Evolutionary conservation across 2,888 invertebrate species (phyloP).

Genomic region (Eurytoma californica): DNA sequence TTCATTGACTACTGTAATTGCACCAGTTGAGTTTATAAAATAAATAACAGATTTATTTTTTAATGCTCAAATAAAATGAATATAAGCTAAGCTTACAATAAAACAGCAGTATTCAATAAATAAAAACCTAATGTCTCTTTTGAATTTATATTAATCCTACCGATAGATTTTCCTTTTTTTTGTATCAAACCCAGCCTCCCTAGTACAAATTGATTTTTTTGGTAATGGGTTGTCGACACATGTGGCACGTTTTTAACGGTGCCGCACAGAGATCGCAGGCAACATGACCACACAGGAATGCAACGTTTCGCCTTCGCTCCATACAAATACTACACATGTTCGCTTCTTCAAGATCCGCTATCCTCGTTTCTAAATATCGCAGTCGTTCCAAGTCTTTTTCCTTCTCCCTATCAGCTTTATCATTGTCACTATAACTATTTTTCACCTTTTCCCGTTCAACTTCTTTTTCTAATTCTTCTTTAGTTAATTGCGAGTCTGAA

Average conservation of each 20-base stretch:
- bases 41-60: conserved; percentile 6
- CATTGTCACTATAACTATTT: conserved; percentile 56
- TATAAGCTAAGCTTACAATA: conserved; percentile 27
- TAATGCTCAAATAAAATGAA: conserved; percentile 22
- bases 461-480: conserved; percentile 58
- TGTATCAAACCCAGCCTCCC: conserved; percentile 38
- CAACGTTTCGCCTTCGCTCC: conserved; percentile 88
- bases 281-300: conserved; percentile 92
- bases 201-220: conserved; percentile 83
- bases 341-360: conserved; percentile 91
- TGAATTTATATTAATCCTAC: conserved; percentile 18
- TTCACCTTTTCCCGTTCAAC: conserved; percentile 53
- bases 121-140: conserved; percentile 43
- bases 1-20: conserved; percentile 49
- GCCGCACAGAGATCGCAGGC: conserved; percentile 89
- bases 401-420: conserved; percentile 64
- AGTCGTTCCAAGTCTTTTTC: conserved; percentile 72
- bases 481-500: conserved; percentile 53
- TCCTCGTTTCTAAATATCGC: conserved; percentile 83
- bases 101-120: conserved; percentile 52
- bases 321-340: conserved; percentile 92
- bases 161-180: conserved; percentile 7
- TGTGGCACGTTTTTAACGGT: conserved; percentile 89
- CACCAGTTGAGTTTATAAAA: conserved; percentile 17
- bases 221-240: conserved; percentile 87